phyloP scores from a whole-genome alignment of 2,797 vertebrate genomes.

The Heliangelus exortis region DNA sequence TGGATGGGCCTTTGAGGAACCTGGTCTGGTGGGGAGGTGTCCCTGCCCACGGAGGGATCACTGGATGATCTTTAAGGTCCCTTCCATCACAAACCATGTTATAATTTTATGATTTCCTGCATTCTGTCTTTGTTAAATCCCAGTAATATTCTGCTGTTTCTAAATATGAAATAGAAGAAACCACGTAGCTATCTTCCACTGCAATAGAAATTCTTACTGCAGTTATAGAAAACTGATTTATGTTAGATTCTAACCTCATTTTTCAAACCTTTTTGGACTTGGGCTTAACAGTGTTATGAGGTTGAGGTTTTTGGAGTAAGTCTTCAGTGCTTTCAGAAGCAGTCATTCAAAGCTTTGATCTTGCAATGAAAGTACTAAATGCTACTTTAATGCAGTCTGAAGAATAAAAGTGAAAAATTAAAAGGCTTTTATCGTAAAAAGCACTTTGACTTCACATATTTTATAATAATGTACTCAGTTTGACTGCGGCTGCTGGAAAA shows the following conservation, averaged over 20 bases:
- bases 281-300: not conserved
- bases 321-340: not conserved
- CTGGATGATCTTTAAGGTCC: too few species aligned
- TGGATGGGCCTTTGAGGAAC: too few species aligned
- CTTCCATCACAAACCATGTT: too few species aligned
- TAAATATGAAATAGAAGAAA: not conserved
- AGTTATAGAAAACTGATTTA: not conserved
- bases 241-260: not conserved
- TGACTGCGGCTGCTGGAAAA: not conserved
- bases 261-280: not conserved
- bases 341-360: not conserved
- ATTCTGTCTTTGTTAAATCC: not conserved
- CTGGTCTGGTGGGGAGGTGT: too few species aligned
- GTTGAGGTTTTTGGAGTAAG: not conserved
- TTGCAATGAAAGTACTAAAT: not conserved
- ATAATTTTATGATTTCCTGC: not conserved
- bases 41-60: too few species aligned
- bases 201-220: not conserved
- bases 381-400: not conserved
- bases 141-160: not conserved
- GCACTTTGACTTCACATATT: not conserved
- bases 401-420: not conserved
- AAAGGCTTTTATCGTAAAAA: not conserved
- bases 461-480: not conserved
- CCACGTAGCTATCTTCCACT: not conserved